Evolutionary conservation across 30 jellyfish, hydroid and myxozoan genomes (phyloP), one percentile per base, ranked within the genome.

Genomic region (Mastigias papua): DNA sequence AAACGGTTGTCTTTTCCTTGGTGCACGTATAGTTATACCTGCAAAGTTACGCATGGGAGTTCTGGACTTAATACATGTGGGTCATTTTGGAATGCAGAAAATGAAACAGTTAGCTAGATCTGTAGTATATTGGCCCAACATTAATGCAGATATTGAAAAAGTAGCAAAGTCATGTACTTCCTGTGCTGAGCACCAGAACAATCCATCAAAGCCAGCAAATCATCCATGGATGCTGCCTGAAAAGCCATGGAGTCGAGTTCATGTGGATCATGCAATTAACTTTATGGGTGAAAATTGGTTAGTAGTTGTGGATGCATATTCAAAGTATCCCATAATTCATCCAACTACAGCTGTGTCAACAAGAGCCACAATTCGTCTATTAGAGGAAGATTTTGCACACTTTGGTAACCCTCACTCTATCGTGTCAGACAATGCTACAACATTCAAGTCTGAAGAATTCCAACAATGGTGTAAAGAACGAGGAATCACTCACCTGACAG

Each of bases 381-480:
- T 54, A 16, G 23, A 21, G 27, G 27, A 54, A 11, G 67, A 11
- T 54, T 21, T 21, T 11, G 23, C 67, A 54, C 23, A 54, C 67
- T 54, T 54, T 54, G 67, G 27, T 54, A 21, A 54, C 27, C 67
- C 67, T 54, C 27, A 11, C 27, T 54, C 67, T 11, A 11, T 54
- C 17, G 23, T 11, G 27, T 11, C 27, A 11, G 23, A 16, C 27
- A 54, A 54, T 54, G 67, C 67, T 11, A 21, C 65, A 66, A 10
- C 29, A 66, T 66, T 66, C 77, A 66, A 10, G 77, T 25, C 29
- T 66, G 48, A 42, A 15, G 51, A 65, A 13, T 42, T 42, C 54
- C 54, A 42, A 42, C 54, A 42, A 42, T 42, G 54, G 54, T 42
- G 54, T 42, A 42, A 42, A 42, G 54, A 42, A 42, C 54, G 54